phyloP scores from a whole-genome alignment of 2,888 invertebrate genomes.

The Incurvaria masculella region DNA sequence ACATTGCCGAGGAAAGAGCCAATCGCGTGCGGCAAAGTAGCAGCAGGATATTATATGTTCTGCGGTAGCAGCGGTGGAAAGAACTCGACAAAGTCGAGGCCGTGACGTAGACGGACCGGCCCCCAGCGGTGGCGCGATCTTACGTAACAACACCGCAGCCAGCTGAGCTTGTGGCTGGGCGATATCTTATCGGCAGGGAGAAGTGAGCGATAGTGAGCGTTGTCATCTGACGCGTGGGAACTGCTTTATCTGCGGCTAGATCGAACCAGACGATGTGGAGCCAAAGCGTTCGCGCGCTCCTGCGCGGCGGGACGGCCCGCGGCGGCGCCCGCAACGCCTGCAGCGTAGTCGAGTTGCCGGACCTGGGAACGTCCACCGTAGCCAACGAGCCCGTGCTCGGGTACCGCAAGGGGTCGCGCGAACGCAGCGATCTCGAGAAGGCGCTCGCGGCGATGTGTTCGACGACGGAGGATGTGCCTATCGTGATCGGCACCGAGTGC shows the following conservation, averaged over 20 bases:
- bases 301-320: constrained; percentile 58
- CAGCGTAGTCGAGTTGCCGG: constrained; percentile 63
- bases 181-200: no score
- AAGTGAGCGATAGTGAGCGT: no score
- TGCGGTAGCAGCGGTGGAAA: no score
- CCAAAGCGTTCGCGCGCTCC: constrained; percentile 19
- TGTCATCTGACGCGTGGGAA: no score
- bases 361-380: constrained; percentile 64
- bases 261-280: constrained; percentile 22
- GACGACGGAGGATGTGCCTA: constrained; percentile 82
- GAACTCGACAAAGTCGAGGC: no score
- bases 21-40: no score
- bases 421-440: constrained; percentile 69
- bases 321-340: constrained; percentile 44
- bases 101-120: no score
- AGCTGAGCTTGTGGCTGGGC: no score
- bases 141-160: no score
- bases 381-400: constrained; percentile 76
- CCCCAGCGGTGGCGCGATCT: no score
- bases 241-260: not conserved
- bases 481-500: constrained; percentile 93
- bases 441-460: constrained; percentile 64
- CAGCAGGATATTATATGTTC: no score
- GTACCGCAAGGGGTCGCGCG: constrained; percentile 82
- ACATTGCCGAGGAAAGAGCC: no score